Evolutionary conservation across 2,797 vertebrate species (phyloP).

Genomic region (Myotis myotis): DNA sequence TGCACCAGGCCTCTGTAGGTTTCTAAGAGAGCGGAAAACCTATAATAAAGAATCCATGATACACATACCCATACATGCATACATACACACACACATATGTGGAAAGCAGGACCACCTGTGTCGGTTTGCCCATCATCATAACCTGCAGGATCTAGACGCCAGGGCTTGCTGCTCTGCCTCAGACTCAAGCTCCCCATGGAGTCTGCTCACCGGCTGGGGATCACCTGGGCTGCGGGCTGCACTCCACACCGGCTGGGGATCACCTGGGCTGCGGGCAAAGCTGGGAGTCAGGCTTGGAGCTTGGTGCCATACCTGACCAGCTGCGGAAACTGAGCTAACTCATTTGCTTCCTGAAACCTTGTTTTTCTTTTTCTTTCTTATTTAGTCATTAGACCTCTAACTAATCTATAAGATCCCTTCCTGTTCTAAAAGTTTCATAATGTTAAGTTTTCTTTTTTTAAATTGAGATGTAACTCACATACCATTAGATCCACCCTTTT

Average conservation of each 20-base stretch:
- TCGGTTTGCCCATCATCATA: neutral
- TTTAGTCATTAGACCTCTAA: neutral
- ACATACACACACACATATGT: too few species aligned
- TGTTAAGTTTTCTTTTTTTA: neutral
- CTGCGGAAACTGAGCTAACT: neutral
- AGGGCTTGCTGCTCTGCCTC: neutral
- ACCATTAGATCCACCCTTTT: neutral
- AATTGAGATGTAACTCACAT: neutral
- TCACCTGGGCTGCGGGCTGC: too few species aligned
- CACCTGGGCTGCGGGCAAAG: neutral
- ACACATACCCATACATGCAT: neutral
- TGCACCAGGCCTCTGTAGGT: neutral
- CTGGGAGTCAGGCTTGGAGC: neutral
- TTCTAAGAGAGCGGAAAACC: neutral
- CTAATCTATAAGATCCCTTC: neutral
- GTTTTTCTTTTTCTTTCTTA: neutral
- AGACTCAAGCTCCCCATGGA: too few species aligned
- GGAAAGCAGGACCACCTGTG: neutral
- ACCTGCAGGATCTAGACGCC: neutral
- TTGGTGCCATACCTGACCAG: neutral
- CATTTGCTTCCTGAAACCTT: neutral
- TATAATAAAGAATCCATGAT: neutral
- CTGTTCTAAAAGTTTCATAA: constrained; percentile 13
- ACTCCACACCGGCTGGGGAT: too few species aligned
- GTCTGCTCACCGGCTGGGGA: too few species aligned